phyloP scores from a whole-genome alignment of 2,797 vertebrate genomes.

The Arctocebus calabarensis region DNA sequence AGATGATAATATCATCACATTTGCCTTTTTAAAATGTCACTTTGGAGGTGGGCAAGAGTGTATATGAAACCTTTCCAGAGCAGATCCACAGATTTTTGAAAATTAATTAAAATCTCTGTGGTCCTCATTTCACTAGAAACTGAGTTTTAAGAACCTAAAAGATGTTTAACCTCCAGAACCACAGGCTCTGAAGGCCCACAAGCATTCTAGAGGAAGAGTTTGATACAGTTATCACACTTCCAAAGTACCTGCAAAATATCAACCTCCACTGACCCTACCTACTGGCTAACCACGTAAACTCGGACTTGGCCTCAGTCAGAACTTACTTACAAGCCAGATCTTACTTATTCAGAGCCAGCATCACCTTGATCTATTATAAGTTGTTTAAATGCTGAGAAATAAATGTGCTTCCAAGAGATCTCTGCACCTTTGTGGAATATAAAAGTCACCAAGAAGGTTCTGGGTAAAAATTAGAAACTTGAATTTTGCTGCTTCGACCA shows the following conservation, averaged over 20 bases:
- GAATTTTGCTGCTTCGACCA: conserved; percentile 10
- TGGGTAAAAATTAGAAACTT: neutral
- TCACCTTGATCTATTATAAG: neutral
- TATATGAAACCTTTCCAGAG: neutral
- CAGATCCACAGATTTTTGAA: neutral
- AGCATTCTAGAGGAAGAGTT: neutral
- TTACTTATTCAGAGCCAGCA: neutral
- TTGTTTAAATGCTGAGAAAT: neutral
- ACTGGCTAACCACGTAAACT: neutral
- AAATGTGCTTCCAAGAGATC: neutral
- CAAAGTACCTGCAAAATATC: neutral
- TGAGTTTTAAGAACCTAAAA: neutral
- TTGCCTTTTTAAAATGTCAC: conserved; percentile 34
- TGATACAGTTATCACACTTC: neutral
- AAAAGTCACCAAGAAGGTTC: neutral
- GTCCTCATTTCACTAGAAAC: neutral
- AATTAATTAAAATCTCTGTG: conserved; percentile 9
- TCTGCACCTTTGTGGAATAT: neutral
- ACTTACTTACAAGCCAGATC: neutral
- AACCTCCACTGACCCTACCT: neutral
- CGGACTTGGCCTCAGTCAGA: neutral
- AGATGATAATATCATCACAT: neutral
- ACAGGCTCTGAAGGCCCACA: neutral
- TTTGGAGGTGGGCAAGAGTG: neutral
- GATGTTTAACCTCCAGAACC: neutral